These are phyloP conservation scores for Philaethria dido DNA, from an alignment of 2,888 invertebrate genomes.

Conservation along the genomic window DNA sequence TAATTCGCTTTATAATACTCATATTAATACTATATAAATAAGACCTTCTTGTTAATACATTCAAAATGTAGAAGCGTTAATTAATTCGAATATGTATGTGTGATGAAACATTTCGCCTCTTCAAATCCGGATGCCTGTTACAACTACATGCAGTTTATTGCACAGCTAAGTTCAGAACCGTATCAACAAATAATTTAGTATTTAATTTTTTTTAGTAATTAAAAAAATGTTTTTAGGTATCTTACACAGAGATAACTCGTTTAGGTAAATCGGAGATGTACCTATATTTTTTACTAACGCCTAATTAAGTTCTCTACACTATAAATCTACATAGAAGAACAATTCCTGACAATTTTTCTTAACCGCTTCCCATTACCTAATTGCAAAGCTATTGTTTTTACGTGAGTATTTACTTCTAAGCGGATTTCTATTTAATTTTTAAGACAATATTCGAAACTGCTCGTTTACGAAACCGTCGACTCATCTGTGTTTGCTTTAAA, in stretches of 20 bases:
- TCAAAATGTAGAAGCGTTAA: constrained; percentile 32
- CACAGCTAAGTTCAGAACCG: constrained; percentile 14
- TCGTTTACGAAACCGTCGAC: constrained; percentile 42
- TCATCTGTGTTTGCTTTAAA: constrained; percentile 47
- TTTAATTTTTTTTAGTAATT: neutral
- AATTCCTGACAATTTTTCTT: constrained; percentile 25
- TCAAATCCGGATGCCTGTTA: constrained; percentile 33
- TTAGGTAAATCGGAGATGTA: neutral
- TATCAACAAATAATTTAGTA: constrained; percentile 1
- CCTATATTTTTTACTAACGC: neutral
- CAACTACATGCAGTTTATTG: constrained; percentile 31
- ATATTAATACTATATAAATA: neutral
- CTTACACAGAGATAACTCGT: neutral
- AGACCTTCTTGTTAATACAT: constrained; percentile 25
- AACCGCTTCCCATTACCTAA: constrained; percentile 74
- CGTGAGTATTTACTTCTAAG: constrained; percentile 71
- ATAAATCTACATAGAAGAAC: constrained; percentile 14
- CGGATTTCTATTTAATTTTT: constrained; percentile 72
- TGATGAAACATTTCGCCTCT: constrained; percentile 34
- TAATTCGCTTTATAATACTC: neutral
- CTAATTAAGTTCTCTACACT: constrained; percentile 8
- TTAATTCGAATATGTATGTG: constrained; percentile 37
- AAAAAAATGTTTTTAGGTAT: neutral
- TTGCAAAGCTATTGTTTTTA: constrained; percentile 75
- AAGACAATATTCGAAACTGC: constrained; percentile 57